A percentile compares a stretch with the other conserved stretches of the same genome.
These are phyloP conservation scores for Artibeus jamaicensis DNA, from an alignment of 2,797 vertebrate genomes.

Conservation along the genomic window DNA sequence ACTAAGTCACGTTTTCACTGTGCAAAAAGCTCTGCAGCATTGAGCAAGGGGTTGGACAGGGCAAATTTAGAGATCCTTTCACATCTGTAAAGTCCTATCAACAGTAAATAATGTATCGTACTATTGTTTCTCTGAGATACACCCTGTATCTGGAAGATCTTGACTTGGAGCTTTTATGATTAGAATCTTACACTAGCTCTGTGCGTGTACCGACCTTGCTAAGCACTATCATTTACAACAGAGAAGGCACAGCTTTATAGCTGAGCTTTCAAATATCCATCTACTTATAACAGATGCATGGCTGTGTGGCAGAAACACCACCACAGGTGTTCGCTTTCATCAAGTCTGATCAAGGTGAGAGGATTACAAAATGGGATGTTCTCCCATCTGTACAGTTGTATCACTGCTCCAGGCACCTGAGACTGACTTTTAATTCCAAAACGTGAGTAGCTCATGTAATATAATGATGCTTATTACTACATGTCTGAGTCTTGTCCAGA, in stretches of 20 bases:
- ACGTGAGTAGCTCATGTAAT: neutral
- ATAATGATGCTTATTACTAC: neutral
- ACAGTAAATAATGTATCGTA: neutral
- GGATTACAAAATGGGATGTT: neutral
- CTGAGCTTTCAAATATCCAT: neutral
- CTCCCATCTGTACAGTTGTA: neutral
- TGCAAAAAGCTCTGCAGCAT: neutral
- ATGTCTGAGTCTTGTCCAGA: neutral
- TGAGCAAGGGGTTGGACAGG: neutral
- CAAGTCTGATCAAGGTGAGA: neutral
- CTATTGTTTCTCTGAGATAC: neutral
- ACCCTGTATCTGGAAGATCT: neutral
- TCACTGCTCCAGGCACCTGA: neutral
- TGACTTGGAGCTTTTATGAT: neutral
- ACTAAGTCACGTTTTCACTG: neutral
- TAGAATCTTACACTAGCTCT: neutral
- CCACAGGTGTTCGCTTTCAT: neutral
- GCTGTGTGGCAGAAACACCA: neutral
- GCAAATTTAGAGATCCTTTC: neutral
- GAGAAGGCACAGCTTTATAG: neutral
- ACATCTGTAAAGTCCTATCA: neutral
- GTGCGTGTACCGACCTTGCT: neutral
- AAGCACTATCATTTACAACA: neutral
- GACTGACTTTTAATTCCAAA: constrained; percentile 31
- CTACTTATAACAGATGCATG: neutral